Evolutionary conservation across 2,113 vertebrate genomes (phyloP).

Genomic region (Poecile atricapillus): DNA sequence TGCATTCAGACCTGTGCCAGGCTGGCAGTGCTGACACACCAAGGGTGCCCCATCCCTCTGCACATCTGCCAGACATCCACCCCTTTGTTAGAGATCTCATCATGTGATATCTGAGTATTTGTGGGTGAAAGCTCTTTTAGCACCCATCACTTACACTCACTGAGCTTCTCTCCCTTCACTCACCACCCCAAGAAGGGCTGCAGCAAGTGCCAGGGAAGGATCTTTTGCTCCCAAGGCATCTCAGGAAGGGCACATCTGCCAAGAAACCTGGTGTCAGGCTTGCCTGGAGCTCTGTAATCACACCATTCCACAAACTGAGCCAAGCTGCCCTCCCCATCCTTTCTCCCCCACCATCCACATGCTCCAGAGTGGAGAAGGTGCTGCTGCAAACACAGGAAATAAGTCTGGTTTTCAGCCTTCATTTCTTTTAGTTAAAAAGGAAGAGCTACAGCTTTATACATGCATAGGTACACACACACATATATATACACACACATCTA

Average conservation of each 20-base stretch:
- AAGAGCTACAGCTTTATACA: background rate
- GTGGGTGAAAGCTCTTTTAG: background rate
- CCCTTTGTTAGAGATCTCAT: background rate
- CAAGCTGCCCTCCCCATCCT: background rate
- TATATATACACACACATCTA: background rate
- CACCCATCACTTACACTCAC: background rate
- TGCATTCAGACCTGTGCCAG: background rate
- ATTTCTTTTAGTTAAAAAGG: background rate
- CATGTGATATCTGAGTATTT: accelerated
- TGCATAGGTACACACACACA: accelerated
- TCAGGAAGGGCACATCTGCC: conserved; percentile 42
- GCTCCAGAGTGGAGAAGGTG: background rate
- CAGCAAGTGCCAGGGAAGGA: background rate
- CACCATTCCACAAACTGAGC: conserved; percentile 1
- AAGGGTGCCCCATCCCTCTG: background rate
- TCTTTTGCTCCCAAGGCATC: conserved; percentile 46
- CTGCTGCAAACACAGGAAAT: conserved; percentile 27
- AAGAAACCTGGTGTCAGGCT: conserved; percentile 66
- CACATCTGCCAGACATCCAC: background rate
- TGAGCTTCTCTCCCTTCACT: background rate
- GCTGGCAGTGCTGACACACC: background rate
- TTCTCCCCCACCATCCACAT: background rate
- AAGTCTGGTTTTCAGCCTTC: conserved; percentile 11
- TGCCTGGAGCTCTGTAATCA: conserved; percentile 61
- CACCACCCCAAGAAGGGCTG: background rate